Evolutionary conservation across 2,113 vertebrate species (phyloP).

Genomic region (Struthio camelus): DNA sequence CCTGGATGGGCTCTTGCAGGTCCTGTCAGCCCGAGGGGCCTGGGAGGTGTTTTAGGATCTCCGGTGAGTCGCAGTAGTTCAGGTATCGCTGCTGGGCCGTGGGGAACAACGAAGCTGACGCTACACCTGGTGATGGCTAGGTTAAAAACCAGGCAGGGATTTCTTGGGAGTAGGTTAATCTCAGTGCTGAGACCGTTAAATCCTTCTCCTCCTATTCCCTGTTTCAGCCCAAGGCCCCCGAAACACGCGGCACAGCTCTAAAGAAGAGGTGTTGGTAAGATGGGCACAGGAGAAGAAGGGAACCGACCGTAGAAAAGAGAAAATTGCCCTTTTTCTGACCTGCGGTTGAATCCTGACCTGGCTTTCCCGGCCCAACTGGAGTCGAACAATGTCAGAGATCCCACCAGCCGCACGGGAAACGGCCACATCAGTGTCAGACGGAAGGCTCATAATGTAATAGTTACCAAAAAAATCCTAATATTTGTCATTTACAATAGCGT

Average conservation of each 20-base stretch:
- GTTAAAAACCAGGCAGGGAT: background rate
- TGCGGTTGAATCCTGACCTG: background rate
- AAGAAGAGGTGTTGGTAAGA: background rate
- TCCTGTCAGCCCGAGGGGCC: too few species aligned
- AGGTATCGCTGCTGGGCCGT: too few species aligned
- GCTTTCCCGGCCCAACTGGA: conserved; percentile 7
- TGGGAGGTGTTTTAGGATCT: too few species aligned
- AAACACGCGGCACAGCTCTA: background rate
- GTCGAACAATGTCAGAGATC: conserved; percentile 59
- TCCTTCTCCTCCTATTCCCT: background rate
- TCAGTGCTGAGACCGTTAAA: rapidly evolving
- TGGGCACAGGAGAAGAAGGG: background rate
- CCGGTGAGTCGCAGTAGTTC: background rate
- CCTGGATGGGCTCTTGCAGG: too few species aligned
- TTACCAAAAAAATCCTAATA: conserved; percentile 74
- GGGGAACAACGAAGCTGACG: too few species aligned
- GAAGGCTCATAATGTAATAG: conserved; percentile 78
- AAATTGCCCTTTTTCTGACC: conserved; percentile 61
- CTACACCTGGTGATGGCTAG: background rate
- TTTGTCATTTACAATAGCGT: conserved; percentile 79
- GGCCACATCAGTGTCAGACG: conserved; percentile 61
- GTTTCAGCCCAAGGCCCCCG: background rate
- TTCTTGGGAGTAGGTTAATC: background rate
- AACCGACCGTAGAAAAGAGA: background rate
- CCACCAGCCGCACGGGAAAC: conserved; percentile 51